Evolutionary conservation across 2,797 vertebrate genomes (phyloP), one percentile per base, ranked within the genome.

Genomic region (Sebastiscus tertius): DNA sequence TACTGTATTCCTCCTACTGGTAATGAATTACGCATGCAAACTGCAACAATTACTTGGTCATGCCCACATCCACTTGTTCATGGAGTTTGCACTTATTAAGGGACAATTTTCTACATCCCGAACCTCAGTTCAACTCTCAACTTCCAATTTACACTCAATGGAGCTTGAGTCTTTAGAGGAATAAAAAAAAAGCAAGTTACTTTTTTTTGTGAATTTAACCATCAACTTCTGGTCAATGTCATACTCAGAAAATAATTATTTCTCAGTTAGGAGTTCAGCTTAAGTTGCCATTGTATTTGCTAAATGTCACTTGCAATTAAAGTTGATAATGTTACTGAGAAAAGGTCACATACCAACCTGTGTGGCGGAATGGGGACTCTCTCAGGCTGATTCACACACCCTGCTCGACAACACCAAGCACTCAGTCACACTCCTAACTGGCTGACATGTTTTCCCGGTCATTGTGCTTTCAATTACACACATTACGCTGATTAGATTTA

Each of bases 251-350:
- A 92, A 92, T 93, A 89, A 94, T 93, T 88, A 92, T 93, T 92
- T 93, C 91, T 88, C 92, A 88, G 87, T 84, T 83, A 83, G 80
- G 69, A 85, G 87, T 87, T 88, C 56, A 34, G 86, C 76, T 90
- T 94, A 95, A 92, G 90, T 84, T 88, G 92, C 75, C 93, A 86
- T 93, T 92, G 94, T 96, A 93, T 95, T 95, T 92, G 88, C 81
- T 93, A 95, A 96, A 96, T 96, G 95, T 96, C 95, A 96, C 92
- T 94, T 80, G 93, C 93, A 96, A 96, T 96, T 96, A 96, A 95
- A 94, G 90, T 86, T 94, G 94, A 95, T 95, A 95, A 94, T 95
- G 92, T 91, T 94, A 92, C 89, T 46, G 77, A 62, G 93, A 91
- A 96, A 96, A 96, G 96, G 96, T 96, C 95, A 95, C 77, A 79